Conservation (phyloP, 2,888 invertebrate genomes). For the Pachliopta kotzebuea region DNA sequence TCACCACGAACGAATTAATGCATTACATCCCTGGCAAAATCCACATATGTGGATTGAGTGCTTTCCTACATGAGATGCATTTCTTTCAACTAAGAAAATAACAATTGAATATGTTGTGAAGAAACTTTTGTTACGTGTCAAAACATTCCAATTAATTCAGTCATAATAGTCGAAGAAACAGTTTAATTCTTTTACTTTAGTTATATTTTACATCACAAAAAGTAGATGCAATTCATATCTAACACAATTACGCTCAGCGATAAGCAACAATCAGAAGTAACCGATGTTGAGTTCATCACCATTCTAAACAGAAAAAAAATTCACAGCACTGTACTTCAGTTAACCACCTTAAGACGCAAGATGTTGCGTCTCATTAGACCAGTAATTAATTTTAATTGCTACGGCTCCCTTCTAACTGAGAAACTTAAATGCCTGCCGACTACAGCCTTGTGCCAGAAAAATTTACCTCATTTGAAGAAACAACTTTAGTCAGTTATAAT, state of each 20-base stretch:
- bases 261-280: neutral
- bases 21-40: neutral
- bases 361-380: slow-evolving; percentile 1
- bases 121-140: too few relatives aligned
- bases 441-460: neutral
- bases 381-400: slow-evolving; percentile 1
- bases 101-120: too few relatives aligned
- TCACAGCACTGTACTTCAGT: neutral
- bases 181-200: too few relatives aligned
- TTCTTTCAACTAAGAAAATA: neutral
- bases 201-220: too few relatives aligned
- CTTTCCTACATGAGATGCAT: neutral
- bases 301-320: neutral
- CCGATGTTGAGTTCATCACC: neutral
- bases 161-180: too few relatives aligned
- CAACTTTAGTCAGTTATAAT: neutral
- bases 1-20: neutral
- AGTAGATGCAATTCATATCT: too few relatives aligned
- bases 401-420: neutral
- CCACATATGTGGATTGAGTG: neutral
- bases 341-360: neutral
- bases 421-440: neutral
- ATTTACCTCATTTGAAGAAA: neutral
- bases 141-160: too few relatives aligned
- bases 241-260: neutral